Evolutionary conservation across 2,888 invertebrate genomes (phyloP), one percentile per base, ranked within the genome.

Genomic region (Drosophila suboccidentalis): DNA sequence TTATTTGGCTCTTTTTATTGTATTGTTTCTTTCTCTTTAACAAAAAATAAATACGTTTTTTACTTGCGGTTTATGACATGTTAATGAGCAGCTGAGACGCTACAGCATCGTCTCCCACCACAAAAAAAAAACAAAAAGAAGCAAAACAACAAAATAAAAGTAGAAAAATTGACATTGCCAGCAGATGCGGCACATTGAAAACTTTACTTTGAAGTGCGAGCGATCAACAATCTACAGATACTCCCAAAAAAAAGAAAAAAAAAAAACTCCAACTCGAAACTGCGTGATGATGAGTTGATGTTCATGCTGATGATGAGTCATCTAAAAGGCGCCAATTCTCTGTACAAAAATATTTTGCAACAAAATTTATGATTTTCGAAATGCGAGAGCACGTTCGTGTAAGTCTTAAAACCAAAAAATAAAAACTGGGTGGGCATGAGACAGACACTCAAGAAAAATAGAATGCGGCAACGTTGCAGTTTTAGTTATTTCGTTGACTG

Each of bases 21-120:
- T 58, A 13, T 29, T 54, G 41, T 39, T 55, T 55, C 32, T 46
- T 6, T 26, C 10, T 26, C 10, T 8, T 11, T 4, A 19, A n/a
- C 4, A 19, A 13, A 41, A 49, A 47, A 46, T 6, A 54, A 68
- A 60, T 29, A 34, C 26, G 39, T 57, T 65, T 75, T 69, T 69
- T 65, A 65, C 73, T 83, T 84, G 75, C 82, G 86, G 88, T 80
- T 82, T 88, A 88, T 86, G 86, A 86, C 88, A 86, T 88, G 86
- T 88, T 86, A 86, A 86, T 86, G 84, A 88, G 86, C 81, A 76
- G 68, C 78, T 66, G 65, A 59, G 46, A 34, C 47, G 55, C 51
- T 44, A 15, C 44, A 61, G 46, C 61, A 63, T 29, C 47, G 41
- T 65, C 69, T 69, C 78, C 67, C 74, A 65, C 66, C 29, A 51